These are phyloP conservation scores for Prunella fulvescens DNA, from an alignment of 2,113 vertebrate species.

Conservation along the genomic window DNA sequence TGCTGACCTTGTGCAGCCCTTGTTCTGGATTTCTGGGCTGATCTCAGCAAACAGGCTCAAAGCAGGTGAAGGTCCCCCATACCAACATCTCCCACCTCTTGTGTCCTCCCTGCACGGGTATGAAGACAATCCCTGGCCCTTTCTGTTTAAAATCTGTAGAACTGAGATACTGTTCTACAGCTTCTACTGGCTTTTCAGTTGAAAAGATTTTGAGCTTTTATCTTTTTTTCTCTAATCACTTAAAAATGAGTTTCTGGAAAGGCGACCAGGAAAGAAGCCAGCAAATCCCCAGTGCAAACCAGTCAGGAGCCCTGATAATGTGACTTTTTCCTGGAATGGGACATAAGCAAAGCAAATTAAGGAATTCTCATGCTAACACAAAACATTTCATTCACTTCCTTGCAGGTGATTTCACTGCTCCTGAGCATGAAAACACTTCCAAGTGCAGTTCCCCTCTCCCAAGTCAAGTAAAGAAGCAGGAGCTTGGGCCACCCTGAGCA, in stretches of 20 bases:
- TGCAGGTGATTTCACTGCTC: neutral
- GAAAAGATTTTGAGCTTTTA: neutral
- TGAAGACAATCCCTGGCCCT: neutral
- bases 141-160: neutral
- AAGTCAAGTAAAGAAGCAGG: neutral
- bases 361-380: neutral
- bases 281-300: neutral
- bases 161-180: neutral
- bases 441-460: neutral
- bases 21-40: neutral
- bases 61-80: neutral
- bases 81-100: neutral
- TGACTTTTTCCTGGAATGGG: neutral
- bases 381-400: neutral
- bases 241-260: neutral
- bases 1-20: neutral
- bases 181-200: neutral
- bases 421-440: neutral
- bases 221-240: neutral
- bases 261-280: neutral
- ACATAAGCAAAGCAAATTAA: neutral
- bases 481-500: neutral
- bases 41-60: neutral
- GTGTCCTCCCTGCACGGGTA: rapidly evolving
- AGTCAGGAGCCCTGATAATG: neutral